phyloP scores from a whole-genome alignment of 2,113 vertebrate genomes.

The Euleptes europaea region DNA sequence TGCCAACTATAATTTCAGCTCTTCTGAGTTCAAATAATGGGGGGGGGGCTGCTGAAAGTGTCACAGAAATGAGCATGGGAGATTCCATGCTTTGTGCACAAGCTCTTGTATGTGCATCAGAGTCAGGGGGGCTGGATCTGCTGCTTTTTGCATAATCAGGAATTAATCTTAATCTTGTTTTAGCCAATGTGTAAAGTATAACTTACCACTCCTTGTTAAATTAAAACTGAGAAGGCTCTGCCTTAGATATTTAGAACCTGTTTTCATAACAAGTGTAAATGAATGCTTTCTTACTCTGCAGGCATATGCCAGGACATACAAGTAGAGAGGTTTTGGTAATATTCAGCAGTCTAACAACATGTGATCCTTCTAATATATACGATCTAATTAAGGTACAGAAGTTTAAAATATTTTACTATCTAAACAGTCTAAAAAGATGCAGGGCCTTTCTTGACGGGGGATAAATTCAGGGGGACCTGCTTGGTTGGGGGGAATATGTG shows the following conservation, averaged over 20 bases:
- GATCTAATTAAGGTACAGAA: conserved; percentile 90
- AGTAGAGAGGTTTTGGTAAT: conserved; percentile 93
- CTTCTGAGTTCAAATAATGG: background rate
- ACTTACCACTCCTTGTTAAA: background rate
- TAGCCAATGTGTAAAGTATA: background rate
- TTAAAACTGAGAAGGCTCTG: background rate
- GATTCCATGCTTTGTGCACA: background rate
- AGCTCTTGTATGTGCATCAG: background rate
- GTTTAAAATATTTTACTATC: background rate
- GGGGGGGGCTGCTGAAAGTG: background rate
- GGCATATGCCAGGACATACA: conserved; percentile 96
- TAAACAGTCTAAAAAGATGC: background rate
- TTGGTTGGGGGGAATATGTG: background rate
- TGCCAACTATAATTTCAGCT: background rate
- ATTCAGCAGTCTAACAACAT: conserved; percentile 96
- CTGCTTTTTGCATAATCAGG: background rate
- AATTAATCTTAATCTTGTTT: background rate
- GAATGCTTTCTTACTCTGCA: conserved; percentile 61
- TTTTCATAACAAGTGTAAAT: background rate
- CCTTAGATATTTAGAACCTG: background rate
- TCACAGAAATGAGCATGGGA: background rate
- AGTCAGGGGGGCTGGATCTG: background rate
- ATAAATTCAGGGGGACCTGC: too few species aligned
- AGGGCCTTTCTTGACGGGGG: background rate
- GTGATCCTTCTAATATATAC: conserved; percentile 95